Percentiles rank a stretch among this genome's conserved stretches.
phyloP scores from a whole-genome alignment of 2,888 invertebrate genomes.

The Eupsilia transversa region DNA sequence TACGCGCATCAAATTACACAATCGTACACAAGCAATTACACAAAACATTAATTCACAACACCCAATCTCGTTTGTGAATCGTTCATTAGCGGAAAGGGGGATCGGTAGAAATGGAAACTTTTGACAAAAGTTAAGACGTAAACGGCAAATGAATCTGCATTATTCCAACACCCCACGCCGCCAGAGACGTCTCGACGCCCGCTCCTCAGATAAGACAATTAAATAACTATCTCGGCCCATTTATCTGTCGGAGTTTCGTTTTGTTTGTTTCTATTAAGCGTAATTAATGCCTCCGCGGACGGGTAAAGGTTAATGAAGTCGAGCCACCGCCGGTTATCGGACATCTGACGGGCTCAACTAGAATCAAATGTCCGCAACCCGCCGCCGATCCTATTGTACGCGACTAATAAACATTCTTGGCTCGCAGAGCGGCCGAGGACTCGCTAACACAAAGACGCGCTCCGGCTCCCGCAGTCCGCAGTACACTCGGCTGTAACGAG shows the following conservation, averaged over 20 bases:
- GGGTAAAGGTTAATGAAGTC: slow-evolving; percentile 87
- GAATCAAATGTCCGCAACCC: slow-evolving; percentile 54
- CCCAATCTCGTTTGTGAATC: slow-evolving; percentile 84
- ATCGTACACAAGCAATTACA: slow-evolving; percentile 82
- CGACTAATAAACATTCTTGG: slow-evolving; percentile 66
- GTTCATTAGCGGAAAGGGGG: slow-evolving; percentile 84
- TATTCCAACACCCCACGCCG: slow-evolving; percentile 72
- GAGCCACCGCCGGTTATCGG: slow-evolving; percentile 77
- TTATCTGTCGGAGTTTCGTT: slow-evolving; percentile 85
- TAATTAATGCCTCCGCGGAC: slow-evolving; percentile 85
- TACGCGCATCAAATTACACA: slow-evolving; percentile 73
- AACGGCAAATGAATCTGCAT: slow-evolving; percentile 86
- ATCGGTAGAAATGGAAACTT: slow-evolving; percentile 80
- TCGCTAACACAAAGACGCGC: slow-evolving; percentile 52
- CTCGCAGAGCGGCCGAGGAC: slow-evolving; percentile 32
- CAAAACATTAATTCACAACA: slow-evolving; percentile 84
- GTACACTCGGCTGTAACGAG: slow-evolving; percentile 54
- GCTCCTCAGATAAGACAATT: slow-evolving; percentile 85
- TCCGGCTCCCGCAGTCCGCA: slow-evolving; percentile 21
- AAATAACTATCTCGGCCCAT: slow-evolving; percentile 87
- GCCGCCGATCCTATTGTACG: slow-evolving; percentile 58
- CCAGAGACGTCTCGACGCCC: slow-evolving; percentile 72
- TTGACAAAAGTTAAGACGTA: slow-evolving; percentile 87
- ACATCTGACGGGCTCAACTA: slow-evolving; percentile 77
- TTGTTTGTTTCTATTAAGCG: slow-evolving; percentile 89